phyloP scores from a whole-genome alignment of 2,113 vertebrate genomes.

The Oreochromis tanganicae region DNA sequence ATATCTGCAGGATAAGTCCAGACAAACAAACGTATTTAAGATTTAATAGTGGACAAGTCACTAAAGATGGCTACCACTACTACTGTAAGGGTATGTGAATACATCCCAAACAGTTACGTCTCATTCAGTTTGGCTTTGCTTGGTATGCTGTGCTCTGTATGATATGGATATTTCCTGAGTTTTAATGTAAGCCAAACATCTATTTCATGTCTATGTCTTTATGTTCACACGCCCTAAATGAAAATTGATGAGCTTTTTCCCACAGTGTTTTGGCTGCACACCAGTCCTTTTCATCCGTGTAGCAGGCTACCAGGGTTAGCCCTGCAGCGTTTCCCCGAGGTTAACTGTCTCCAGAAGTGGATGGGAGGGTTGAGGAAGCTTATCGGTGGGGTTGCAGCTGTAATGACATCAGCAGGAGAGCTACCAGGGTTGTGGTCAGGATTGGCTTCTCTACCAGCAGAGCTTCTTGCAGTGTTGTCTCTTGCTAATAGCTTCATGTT shows the following conservation, averaged over 20 bases:
- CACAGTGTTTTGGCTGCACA: background rate
- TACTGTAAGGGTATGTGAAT: background rate
- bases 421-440: background rate
- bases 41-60: background rate
- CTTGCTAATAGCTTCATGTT: background rate
- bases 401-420: background rate
- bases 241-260: background rate
- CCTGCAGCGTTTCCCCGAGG: background rate
- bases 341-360: background rate
- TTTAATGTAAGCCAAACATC: background rate
- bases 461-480: background rate
- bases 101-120: background rate
- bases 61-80: background rate
- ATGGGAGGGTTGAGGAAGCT: background rate
- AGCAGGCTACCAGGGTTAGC: background rate
- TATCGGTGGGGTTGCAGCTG: background rate
- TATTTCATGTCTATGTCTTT: background rate
- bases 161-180: background rate
- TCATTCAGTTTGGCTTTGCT: background rate
- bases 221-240: background rate
- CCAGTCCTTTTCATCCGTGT: background rate
- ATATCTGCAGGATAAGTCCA: background rate
- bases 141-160: background rate
- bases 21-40: background rate
- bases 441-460: background rate